Conservation (phyloP, 2,888 invertebrate genomes). For the Eudasyphora cyanicolor region DNA sequence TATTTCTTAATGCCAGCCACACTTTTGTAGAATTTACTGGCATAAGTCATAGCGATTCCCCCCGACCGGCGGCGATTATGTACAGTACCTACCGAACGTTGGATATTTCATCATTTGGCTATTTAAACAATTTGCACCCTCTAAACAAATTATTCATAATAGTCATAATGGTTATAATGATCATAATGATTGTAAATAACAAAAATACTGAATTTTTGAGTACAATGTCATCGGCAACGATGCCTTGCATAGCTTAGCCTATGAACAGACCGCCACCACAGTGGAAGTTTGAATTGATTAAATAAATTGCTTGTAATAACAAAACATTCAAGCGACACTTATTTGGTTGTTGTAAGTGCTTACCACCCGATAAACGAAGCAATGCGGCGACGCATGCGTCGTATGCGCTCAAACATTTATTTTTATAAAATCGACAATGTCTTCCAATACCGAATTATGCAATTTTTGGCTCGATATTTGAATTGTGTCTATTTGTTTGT, state of each 20-base stretch:
- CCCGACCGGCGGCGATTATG: no score
- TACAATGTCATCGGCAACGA: not conserved
- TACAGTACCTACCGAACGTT: not conserved
- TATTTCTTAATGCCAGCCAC: no score
- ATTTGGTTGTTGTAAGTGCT: constrained; percentile 15
- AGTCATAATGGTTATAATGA: not conserved
- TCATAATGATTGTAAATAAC: no score
- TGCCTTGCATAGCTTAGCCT: no score
- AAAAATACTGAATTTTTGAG: not conserved
- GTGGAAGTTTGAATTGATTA: not conserved
- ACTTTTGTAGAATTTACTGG: no score
- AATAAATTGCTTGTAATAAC: constrained; percentile 9
- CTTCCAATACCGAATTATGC: constrained; percentile 37
- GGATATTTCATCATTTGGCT: constrained; percentile 30
- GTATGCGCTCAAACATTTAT: no score
- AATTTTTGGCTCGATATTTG: constrained; percentile 61
- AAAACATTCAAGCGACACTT: constrained; percentile 54
- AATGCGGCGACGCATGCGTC: no score
- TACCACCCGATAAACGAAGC: no score
- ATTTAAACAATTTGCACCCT: constrained; percentile 53
- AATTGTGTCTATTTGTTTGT: constrained; percentile 54
- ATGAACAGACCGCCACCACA: not conserved
- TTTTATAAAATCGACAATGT: not conserved
- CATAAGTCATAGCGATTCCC: no score
- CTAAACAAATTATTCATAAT: not conserved